Evolutionary conservation across 2,888 invertebrate species (phyloP), one percentile per base, ranked within the genome.

Genomic region (Andricus curvator): DNA sequence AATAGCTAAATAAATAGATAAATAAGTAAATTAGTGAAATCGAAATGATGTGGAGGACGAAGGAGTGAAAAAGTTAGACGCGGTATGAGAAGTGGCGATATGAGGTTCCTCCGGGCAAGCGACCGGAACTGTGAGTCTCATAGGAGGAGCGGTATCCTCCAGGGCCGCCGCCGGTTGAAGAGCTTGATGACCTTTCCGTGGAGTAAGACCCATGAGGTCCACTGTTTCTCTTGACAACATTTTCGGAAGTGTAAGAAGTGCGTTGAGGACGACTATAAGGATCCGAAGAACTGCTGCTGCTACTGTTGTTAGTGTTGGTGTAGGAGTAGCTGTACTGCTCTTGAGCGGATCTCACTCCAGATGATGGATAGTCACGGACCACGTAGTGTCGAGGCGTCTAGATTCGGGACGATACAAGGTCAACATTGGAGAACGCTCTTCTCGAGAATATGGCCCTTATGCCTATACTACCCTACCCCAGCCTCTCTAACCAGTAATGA

Each of bases 341-440:
- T 93, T 97, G 96, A 88, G 96, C 96, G 92, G 91, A 87, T 87
- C 92, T 90, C 89, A 91, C 81, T 80, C 92, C 92, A 82, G 86
- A 84, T 67, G 95, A 94, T 84, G 95, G 95, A 89, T 96, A 95
- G 93, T 97, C 96, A 93, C 96, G 95, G 93, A 97, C 96, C 94
- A 97, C 96, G 94, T 97, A 97, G 95, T 97, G 96, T 93, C 97
- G 96, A 90, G 97, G 97, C 94, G 96, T 97, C 97, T 97, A 91
- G 81, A 91, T 86, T 90, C 88, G 88, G 88, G 87, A 88, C 87
- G 88, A 90, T 85, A 87, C 85, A 90, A 88, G 87, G 88, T 90
- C 87, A 91, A 86, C 85, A 88, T 87, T 84, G 83, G 84, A 85
- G 82, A 87, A 83, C 78, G 83, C 84, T 81, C 82, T 81, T 81